These are phyloP conservation scores for Fringilla coelebs DNA, from an alignment of 2,797 vertebrate genomes.

Conservation along the genomic window DNA sequence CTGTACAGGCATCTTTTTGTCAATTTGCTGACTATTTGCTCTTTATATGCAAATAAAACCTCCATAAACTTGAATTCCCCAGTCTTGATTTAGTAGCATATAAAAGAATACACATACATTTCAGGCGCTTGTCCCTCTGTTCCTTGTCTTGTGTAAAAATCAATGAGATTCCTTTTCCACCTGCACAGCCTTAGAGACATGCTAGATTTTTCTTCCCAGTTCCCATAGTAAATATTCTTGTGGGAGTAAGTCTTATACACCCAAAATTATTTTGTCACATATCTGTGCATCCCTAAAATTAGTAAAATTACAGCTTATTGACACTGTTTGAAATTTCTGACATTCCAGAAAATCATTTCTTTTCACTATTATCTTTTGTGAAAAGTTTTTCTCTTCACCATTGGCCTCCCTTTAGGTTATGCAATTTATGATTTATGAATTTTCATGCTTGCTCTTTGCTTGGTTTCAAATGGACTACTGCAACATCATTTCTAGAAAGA, in stretches of 20 bases:
- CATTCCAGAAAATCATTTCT: not conserved
- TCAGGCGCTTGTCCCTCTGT: not conserved
- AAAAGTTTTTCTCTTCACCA: not conserved
- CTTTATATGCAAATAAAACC: not conserved
- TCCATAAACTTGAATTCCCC: not conserved
- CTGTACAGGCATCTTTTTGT: not conserved
- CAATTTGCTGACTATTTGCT: not conserved
- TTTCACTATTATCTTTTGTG: not conserved
- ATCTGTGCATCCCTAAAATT: not conserved
- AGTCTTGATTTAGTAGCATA: not conserved
- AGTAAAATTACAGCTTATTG: not conserved
- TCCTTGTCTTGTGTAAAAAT: not conserved
- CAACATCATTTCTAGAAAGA: not conserved
- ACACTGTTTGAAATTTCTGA: not conserved
- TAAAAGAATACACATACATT: not conserved
- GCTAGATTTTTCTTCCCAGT: not conserved
- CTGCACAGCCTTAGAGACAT: not conserved
- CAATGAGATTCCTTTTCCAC: not conserved
- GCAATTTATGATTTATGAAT: not conserved
- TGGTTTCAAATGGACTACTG: not conserved
- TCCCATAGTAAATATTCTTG: not conserved
- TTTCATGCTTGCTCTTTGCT: not conserved
- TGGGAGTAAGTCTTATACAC: not conserved
- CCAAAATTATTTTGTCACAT: conserved; percentile 8
- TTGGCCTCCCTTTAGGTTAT: not conserved